Evolutionary conservation across 2,113 vertebrate genomes (phyloP).

Genomic region (Pluvianellus socialis): DNA sequence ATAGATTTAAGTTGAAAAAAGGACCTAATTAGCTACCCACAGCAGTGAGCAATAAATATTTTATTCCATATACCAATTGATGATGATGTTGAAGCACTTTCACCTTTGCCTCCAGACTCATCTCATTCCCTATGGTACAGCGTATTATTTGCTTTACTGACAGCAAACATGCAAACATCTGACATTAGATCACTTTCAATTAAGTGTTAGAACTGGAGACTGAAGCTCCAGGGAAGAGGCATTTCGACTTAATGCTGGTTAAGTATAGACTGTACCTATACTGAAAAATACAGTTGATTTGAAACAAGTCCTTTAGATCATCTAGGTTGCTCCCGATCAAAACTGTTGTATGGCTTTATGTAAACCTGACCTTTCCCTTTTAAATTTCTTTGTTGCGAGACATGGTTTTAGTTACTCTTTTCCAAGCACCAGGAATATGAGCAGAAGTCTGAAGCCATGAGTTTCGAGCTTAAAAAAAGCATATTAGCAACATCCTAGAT

Average conservation of each 20-base stretch:
- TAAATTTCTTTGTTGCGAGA: not conserved
- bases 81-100: not conserved
- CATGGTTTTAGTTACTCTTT: not conserved
- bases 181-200: conserved; percentile 72
- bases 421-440: not conserved
- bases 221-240: conserved; percentile 51
- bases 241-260: conserved; percentile 34
- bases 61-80: not conserved
- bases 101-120: conserved; percentile 13
- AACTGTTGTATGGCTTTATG: not conserved
- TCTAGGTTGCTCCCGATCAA: not conserved
- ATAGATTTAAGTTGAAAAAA: not conserved
- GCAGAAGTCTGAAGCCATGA: not conserved
- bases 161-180: conserved; percentile 56
- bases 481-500: not conserved
- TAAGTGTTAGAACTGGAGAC: conserved; percentile 45
- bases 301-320: not conserved
- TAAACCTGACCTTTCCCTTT: not conserved
- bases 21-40: not conserved
- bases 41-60: conserved; percentile 34
- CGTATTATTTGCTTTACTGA: conserved; percentile 64
- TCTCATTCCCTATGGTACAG: not conserved
- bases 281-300: not conserved
- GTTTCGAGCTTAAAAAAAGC: not conserved
- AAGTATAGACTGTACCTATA: not conserved